These are phyloP conservation scores for Pristionchus pacificus DNA, from an alignment of 1,140 invertebrate species.

Conservation along the genomic window DNA sequence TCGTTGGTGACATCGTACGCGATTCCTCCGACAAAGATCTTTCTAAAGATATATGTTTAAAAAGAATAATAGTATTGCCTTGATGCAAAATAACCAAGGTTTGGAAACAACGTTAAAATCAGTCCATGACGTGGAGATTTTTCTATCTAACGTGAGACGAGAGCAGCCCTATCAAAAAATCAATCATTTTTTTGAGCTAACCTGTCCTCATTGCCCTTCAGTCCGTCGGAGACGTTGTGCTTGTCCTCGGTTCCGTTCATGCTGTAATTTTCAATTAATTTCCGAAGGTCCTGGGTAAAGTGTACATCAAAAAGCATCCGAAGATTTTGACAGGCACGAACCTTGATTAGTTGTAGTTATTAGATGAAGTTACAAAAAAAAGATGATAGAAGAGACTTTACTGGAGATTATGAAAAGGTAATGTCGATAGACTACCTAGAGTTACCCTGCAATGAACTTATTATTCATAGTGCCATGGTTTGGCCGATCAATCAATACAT, in stretches of 20 bases:
- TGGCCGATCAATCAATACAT: too few species aligned
- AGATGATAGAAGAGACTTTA: conserved; percentile 3
- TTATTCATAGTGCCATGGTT: too few species aligned
- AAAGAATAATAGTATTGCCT: not conserved
- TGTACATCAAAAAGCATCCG: too few species aligned
- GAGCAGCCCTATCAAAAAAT: too few species aligned
- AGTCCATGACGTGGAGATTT: not conserved
- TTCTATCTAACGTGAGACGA: too few species aligned
- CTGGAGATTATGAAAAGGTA: conserved; percentile 1
- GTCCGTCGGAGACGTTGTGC: conserved; percentile 26
- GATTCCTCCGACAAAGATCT: conserved; percentile 57
- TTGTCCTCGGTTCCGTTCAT: conserved; percentile 35
- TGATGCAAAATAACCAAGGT: conserved; percentile 11
- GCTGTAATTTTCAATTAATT: too few species aligned
- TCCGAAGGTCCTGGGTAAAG: too few species aligned
- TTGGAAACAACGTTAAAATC: not conserved
- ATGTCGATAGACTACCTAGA: conserved; percentile 3
- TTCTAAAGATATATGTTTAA: too few species aligned
- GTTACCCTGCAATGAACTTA: conserved; percentile 15
- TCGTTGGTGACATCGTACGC: conserved; percentile 52
- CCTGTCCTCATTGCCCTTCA: conserved; percentile 39
- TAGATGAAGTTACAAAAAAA: not conserved
- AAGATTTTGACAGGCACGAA: too few species aligned
- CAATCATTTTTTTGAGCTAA: too few species aligned
- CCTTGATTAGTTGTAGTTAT: conserved; percentile 6